Percentiles rank a stretch among this genome's conserved stretches.
These are phyloP conservation scores for Coenonympha glycerion DNA, from an alignment of 2,888 invertebrate species.

Conservation along the genomic window DNA sequence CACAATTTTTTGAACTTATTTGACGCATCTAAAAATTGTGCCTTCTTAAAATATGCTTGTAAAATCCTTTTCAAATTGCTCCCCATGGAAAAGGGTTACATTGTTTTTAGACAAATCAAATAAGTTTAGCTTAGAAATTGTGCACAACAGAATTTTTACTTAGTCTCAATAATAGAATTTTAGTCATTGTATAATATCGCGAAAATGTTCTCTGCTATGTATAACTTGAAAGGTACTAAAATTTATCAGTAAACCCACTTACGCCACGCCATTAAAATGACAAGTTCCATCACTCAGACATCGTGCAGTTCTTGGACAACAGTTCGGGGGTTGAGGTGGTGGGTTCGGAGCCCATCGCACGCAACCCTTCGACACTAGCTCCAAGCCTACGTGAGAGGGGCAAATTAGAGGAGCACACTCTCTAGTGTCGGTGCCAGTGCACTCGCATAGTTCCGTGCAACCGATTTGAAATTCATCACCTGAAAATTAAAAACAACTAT, in stretches of 20 bases:
- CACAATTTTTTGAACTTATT: no score
- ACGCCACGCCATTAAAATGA: constrained; percentile 79
- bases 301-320: constrained; percentile 86
- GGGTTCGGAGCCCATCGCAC: constrained; percentile 90
- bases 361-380: constrained; percentile 88
- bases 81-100: no score
- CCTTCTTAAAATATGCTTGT: no score
- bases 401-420: constrained; percentile 89
- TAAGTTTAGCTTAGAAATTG: no score
- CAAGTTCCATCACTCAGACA: constrained; percentile 91
- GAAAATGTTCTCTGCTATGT: no score
- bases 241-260: constrained; percentile 36
- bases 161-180: no score
- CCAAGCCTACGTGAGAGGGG: constrained; percentile 88
- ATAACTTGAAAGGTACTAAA: not conserved
- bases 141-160: no score
- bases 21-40: no score
- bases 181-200: no score
- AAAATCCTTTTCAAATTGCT: no score
- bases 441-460: constrained; percentile 86
- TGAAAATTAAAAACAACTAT: constrained; percentile 32
- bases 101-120: no score
- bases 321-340: constrained; percentile 83
- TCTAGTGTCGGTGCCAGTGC: constrained; percentile 77
- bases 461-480: constrained; percentile 88